Conservation (phyloP, 1,140 invertebrate species). For the Rhagoletis pomonella region DNA sequence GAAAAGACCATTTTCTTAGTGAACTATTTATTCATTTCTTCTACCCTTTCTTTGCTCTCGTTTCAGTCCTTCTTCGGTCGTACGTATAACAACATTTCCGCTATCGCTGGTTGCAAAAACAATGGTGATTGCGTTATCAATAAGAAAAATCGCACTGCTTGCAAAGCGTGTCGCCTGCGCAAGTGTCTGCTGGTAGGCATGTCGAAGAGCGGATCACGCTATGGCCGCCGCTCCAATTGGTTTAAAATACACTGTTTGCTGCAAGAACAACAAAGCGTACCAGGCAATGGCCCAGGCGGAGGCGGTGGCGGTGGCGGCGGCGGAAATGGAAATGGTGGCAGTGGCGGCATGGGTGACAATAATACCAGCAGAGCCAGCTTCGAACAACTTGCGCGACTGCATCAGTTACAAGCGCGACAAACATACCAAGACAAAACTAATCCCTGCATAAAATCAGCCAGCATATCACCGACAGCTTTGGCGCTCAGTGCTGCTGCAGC, state of each 20-base stretch:
- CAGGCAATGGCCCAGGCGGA: constrained; percentile 49
- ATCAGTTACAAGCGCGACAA: constrained; percentile 70
- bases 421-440: constrained; percentile 73
- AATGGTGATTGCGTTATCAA: constrained; percentile 95
- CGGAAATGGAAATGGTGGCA: constrained; percentile 51
- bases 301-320: constrained; percentile 46
- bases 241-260: constrained; percentile 95
- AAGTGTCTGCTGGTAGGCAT: constrained; percentile 96
- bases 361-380: constrained; percentile 72
- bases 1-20: no score
- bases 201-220: constrained; percentile 96
- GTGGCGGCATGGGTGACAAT: constrained; percentile 52
- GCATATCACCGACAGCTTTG: constrained; percentile 59
- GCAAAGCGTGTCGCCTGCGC: constrained; percentile 93
- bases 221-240: constrained; percentile 94
- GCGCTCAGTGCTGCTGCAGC: constrained; percentile 48
- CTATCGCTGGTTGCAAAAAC: constrained; percentile 94
- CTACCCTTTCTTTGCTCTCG: constrained; percentile 61
- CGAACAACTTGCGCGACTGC: constrained; percentile 69
- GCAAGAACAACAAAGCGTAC: constrained; percentile 80
- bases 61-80: constrained; percentile 97
- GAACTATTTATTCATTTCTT: neutral
- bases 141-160: constrained; percentile 96
- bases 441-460: constrained; percentile 72
- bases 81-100: constrained; percentile 95